phyloP scores from a whole-genome alignment of 2,113 vertebrate species.

The Gavia stellata region DNA sequence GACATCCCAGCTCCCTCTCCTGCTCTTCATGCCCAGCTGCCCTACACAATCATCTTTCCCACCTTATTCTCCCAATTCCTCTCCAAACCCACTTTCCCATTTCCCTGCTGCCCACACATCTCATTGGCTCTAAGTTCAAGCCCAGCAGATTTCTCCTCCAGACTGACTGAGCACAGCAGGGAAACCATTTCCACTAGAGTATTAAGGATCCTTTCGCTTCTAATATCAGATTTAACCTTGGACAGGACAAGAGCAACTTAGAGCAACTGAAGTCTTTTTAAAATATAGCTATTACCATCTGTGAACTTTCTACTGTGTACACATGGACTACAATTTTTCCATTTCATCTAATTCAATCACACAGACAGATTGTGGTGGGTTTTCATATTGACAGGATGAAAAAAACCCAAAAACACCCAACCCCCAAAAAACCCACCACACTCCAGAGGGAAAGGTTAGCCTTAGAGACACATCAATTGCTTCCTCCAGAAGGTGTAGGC shows the following conservation, averaged over 20 bases:
- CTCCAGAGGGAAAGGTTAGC: neutral
- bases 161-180: neutral
- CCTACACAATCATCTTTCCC: neutral
- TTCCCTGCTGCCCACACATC: neutral
- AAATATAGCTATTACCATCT: neutral
- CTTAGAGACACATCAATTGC: neutral
- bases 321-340: neutral
- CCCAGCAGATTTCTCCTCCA: neutral
- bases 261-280: neutral
- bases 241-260: neutral
- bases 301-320: neutral
- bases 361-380: neutral
- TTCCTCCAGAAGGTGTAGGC: neutral
- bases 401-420: neutral
- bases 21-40: neutral
- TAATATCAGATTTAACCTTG: neutral
- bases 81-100: neutral
- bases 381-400: neutral
- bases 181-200: neutral
- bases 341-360: neutral
- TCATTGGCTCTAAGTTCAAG: neutral
- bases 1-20: neutral
- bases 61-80: neutral
- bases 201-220: neutral
- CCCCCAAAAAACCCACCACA: neutral